Base-by-base conservation (phyloP, 2,888 invertebrate species). In the Ditylenchus weischeri region DNA sequence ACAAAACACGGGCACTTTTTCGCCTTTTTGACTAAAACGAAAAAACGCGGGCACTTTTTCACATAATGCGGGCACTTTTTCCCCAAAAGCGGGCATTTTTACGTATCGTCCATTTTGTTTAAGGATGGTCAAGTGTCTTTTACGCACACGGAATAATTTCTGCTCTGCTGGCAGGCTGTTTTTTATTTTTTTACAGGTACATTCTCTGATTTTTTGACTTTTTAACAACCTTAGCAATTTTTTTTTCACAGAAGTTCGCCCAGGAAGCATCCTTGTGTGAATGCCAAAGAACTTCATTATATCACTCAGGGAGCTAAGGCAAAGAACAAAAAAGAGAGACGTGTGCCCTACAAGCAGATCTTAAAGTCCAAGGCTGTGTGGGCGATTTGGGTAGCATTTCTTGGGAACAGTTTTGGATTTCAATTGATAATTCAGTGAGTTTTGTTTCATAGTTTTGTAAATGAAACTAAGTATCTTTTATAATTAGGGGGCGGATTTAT, bases 351-450 rank as follows among this genome's bases (percentile, higher is more conserved):
- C n/a, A 29, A 11, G n/a, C 54, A 61, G 18, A 65, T 29, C 13
- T 64, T 23, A 19, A 38, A 43, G 13, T 54, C 54, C 10, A 54
- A 54, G 38, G 59, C 73, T n/a, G 70, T 76, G 11, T 74, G 73
- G 73, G 75, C 73, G 19, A 64, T 75, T 15, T 76, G 76, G 76
- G 62, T 77, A 11, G 73, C 76, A 13, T 76, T 76, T 64, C 66
- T 74, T 29, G 76, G 76, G 7, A 77, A 77, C 63, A 59, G 75
- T 18, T 71, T 76, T 64, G 76, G 73, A 13, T 76, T 75, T 62
- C 76, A 76, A 59, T 68, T 77, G 47, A 74, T 76, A 23, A 54
- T 76, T 13, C 76, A 76, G 72, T 74, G 54, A 65, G 61, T 50
- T 8, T 59, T 59, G 18, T 6, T 50, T 18, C 50, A 19, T 50